Conservation (phyloP, 2,797 vertebrate species). For the Acanthiza pusilla region DNA sequence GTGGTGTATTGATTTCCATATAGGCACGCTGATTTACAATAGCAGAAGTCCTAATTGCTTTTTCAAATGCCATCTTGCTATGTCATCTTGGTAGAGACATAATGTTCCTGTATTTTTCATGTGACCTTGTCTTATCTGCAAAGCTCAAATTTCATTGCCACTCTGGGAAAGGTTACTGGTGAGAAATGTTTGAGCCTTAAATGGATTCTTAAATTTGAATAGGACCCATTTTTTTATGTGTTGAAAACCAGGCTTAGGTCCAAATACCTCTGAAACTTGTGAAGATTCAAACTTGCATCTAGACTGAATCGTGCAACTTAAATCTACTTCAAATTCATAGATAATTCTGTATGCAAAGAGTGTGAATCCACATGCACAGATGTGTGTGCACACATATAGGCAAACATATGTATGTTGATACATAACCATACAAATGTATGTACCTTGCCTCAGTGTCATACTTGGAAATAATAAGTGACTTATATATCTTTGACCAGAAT, state of each 20-base stretch:
- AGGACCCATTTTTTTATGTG: neutral
- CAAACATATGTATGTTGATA: neutral
- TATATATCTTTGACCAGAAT: neutral
- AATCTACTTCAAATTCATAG: neutral
- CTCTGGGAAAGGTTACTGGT: neutral
- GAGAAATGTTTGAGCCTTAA: neutral
- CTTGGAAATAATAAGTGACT: neutral
- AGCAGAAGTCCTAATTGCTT: neutral
- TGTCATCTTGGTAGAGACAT: neutral
- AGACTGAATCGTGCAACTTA: neutral
- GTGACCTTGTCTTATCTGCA: neutral
- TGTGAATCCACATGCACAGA: neutral
- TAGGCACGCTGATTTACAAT: neutral
- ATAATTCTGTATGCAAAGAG: neutral
- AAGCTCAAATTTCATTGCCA: neutral
- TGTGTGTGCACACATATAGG: neutral
- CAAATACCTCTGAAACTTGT: neutral
- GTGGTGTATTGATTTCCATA: neutral
- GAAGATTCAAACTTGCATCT: neutral
- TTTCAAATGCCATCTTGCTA: neutral
- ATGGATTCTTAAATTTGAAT: slow-evolving; percentile 5
- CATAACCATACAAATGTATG: neutral
- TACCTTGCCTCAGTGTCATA: neutral
- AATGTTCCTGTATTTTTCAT: slow-evolving; percentile 1
- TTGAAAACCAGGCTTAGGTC: neutral